Base-by-base conservation (phyloP, 1,140 invertebrate genomes). In the Pantala flavescens region DNA sequence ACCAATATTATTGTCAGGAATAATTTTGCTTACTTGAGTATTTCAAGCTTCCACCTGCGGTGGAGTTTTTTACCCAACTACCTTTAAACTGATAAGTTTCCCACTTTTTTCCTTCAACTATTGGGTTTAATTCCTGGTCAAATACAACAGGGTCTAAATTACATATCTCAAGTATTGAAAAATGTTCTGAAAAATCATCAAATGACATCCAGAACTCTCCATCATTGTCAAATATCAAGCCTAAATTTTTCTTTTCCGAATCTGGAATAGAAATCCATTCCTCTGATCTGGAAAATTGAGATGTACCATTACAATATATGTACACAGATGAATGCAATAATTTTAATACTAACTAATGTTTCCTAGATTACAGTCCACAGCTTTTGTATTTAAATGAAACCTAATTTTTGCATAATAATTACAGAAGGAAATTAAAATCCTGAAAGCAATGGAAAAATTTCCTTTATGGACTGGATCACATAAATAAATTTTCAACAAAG, bases 21-120 rank as follows among this genome's bases (percentile, higher is more conserved):
- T 75, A 24, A 43, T 14, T 49, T 24, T 43, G 75, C 78, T 77
- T 79, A 88, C 87, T 81, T 28, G 88, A 77, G 80, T 84, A 85
- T 78, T 90, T 90, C 73, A 88, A 81, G 78, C 89, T 90, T 9
- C 88, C 88, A 23, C 89, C 89, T 74, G 88, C 89, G 74, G 86
- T 88, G 14, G 84, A 81, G 36, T 85, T 82, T 19, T 79, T 77
- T 7, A 85, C 82, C 89, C 89, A 90, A 23, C 80, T 80, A 28
- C 87, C 87, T 77, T 87, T 82, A 77, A 88, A 87, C 12, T 82
- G 81, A 73, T 82, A 84, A 23, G 84, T 81, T 74, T 87, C 85
- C 89, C 89, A 90, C 11, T 9, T 36, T 36, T 36, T 77, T 81
- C 80, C 77, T 81, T 36, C 73, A 78, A n/a, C 49, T 77, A 24